Conservation (phyloP, 2,797 vertebrate genomes). For the Onychomys torridus region DNA sequence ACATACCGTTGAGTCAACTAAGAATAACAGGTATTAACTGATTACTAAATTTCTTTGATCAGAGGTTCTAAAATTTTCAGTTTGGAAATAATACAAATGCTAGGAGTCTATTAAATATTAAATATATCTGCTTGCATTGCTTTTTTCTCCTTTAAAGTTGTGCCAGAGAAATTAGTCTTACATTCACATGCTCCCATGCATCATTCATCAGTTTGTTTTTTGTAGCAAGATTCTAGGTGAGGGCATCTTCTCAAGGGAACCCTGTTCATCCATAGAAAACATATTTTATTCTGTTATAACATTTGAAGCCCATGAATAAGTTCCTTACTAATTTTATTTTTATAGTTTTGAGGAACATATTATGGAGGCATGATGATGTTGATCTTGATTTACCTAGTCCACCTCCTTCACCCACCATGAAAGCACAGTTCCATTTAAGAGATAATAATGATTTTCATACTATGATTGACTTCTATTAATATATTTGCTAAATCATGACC, state of each 20-base stretch:
- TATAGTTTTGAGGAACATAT: conserved; percentile 63
- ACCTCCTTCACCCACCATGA: conserved; percentile 58
- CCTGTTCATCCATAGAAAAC: conserved; percentile 59
- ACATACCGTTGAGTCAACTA: not conserved
- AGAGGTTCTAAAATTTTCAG: not conserved
- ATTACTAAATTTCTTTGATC: not conserved
- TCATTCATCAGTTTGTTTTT: conserved; percentile 31
- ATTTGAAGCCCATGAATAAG: conserved; percentile 62
- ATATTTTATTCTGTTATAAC: conserved; percentile 56
- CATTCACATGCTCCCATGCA: not conserved
- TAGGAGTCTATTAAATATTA: not conserved
- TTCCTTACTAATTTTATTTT: conserved; percentile 74
- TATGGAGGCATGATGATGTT: conserved; percentile 64
- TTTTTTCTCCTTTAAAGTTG: not conserved
- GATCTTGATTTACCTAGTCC: conserved; percentile 43
- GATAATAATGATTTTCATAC: conserved; percentile 52
- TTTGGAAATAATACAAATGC: conserved; percentile 2
- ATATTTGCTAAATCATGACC: conserved; percentile 65
- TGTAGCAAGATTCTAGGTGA: not conserved
- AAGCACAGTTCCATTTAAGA: conserved; percentile 35
- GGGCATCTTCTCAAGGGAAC: not conserved
- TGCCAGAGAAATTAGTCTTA: not conserved
- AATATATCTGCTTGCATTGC: not conserved
- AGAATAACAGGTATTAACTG: not conserved
- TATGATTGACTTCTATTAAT: conserved; percentile 49